Conservation (phyloP, 1,140 invertebrate species). For the Tetranychus cinnabarinus region DNA sequence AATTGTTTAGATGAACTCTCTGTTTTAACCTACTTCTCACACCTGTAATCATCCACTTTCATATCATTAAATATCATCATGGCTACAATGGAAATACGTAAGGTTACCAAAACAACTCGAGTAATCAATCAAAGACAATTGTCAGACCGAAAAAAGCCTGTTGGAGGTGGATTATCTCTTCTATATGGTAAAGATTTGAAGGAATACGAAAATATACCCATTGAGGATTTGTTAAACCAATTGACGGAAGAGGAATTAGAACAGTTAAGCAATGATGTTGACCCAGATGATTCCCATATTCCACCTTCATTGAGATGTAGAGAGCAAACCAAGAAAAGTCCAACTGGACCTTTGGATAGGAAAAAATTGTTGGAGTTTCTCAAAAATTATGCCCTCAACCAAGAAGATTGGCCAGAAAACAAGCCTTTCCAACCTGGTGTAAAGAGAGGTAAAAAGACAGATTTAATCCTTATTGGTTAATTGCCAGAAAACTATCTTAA, state of each 20-base stretch:
- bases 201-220: conserved; percentile 82
- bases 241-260: conserved; percentile 86
- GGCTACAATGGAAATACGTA: background rate
- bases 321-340: conserved; percentile 78
- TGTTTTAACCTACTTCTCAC: too few relatives aligned
- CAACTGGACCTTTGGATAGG: conserved; percentile 82
- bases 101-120: conserved; percentile 8
- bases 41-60: too few relatives aligned
- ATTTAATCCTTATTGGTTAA: background rate
- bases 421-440: conserved; percentile 75
- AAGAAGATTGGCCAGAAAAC: conserved; percentile 84
- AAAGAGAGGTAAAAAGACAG: conserved; percentile 45
- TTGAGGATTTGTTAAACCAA: conserved; percentile 81
- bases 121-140: conserved; percentile 1
- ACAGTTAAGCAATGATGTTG: conserved; percentile 90
- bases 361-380: conserved; percentile 93
- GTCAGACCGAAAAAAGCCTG: background rate
- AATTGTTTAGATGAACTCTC: too few relatives aligned
- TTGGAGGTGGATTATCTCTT: conserved; percentile 18
- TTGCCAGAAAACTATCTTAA: background rate
- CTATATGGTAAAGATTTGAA: conserved; percentile 76
- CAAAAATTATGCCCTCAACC: conserved; percentile 73
- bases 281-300: conserved; percentile 91
- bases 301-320: conserved; percentile 83
- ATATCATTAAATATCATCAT: too few relatives aligned